Evolutionary conservation across 1,140 invertebrate genomes (phyloP), one percentile per base, ranked within the genome.

Genomic region (Stegodyphus dumicola): DNA sequence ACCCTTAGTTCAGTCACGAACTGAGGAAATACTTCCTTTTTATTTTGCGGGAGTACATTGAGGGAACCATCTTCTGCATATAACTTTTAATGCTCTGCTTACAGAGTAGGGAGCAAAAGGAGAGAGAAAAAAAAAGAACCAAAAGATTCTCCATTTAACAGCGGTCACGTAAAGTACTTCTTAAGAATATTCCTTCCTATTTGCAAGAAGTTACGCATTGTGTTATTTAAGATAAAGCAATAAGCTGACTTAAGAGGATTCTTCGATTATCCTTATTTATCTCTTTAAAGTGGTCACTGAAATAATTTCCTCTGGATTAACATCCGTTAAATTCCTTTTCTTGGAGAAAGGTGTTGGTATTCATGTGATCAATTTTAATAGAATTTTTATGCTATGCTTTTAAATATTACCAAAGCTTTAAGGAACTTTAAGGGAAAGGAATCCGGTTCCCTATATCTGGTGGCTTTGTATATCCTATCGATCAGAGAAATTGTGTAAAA

Each of bases 1-100:
- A 77, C 75, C 51, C 49, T 49, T 13, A 77, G 18, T 77, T 77
- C 13, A 77, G 75, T 77, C 75, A 77, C 75, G 75, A 65, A 65
- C 56, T 60, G 15, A 9, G 18, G 13, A 48, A 60, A 56, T 49
- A 33, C 53, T 60, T 15, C 15, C 33, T 77, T 77, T 77, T 77
- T 48, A 60, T 15, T 77, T 66, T 18, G 18, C 49, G 10, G 6
- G 10, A 66, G 13, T 51, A 11, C 56, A 60, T 60, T 60, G 9
- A 60, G 9, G 15, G 56, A n/a, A 75, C 52, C 11, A 75, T 75
- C 54, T 17, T 75, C 54, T 75, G 54, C 73, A 75, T 75, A 75
- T 18, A 60, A 53, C 73, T 54, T 75, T 75, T 54, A 56, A 75
- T 7, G 18, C 51, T 56, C 56, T 18, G 11, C n/a, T 18, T 75